Base-by-base conservation (phyloP, 1,140 invertebrate genomes). In the Papilio xuthus region DNA sequence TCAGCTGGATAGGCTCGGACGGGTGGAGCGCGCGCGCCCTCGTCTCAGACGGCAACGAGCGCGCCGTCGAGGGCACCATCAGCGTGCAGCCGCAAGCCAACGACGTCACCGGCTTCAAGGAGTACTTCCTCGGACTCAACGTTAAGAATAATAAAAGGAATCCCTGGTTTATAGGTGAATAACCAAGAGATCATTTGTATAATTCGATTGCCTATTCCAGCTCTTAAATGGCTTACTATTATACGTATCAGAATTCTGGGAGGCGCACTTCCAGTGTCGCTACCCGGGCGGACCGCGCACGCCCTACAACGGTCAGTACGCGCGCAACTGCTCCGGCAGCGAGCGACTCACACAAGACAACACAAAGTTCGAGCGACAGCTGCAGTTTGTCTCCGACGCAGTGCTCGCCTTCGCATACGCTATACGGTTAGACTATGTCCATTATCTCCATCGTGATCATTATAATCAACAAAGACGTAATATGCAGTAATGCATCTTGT, bases 1-100 rank as follows among this genome's bases (percentile, higher is more conserved):
- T 99, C 94, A 97, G 97, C 32, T 99, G 98, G 98, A 98, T 99
- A 41, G 98, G 98, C 0, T 98, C 97, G 63, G 98, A 99, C 88
- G 98, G 98, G 2, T 98, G 98, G 98, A 97, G 96, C 86, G 97
- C 97, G 1, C 93, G 98, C 41, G 96, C 97, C 47, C 93, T 99
- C 50, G 98, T 99, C 6, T 98, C 97, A 0, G 96, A 97, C 83
- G 97, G 97, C 77, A 98, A 98, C 87, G 98, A 99, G 90, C 94
- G 95, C 0, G 97, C 98, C 90, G 97, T 98, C 4, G 97, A 98
- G 89, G 97, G 97, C n/a, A 98, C 98, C 1, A 94, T 99, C 78
- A 98, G 97, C 9, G 97, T 99, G 0, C 98, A 99, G 86, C 98
- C 98, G 0, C 97, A 97, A 85, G 98, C 98, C 13, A 97, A 98